Conservation (phyloP, 2,113 vertebrate genomes). For the Mystacornis crossleyi region DNA sequence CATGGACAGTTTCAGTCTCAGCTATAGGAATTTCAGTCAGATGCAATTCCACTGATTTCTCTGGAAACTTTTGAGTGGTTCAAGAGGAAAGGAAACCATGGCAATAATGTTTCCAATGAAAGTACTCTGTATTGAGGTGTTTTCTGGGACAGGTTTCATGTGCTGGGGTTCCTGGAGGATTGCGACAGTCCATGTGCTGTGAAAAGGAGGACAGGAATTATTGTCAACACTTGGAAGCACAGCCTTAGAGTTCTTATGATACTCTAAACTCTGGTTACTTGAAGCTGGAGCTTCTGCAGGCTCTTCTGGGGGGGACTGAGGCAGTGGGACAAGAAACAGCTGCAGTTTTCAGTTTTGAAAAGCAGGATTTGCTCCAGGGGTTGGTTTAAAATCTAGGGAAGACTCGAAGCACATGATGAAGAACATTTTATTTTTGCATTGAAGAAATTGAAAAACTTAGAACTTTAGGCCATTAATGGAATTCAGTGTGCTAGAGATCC, state of each 20-base stretch:
- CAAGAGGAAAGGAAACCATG: not conserved
- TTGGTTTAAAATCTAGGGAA: not conserved
- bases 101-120: not conserved
- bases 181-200: not conserved
- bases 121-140: not conserved
- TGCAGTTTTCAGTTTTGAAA: not conserved
- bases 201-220: not conserved
- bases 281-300: too few species aligned
- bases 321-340: not conserved
- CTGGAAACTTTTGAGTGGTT: not conserved
- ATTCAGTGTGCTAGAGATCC: not conserved
- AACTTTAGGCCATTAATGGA: not conserved
- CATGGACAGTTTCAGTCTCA: not conserved
- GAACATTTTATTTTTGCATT: not conserved
- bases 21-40: not conserved
- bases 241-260: not conserved
- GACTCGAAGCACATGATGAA: accelerated
- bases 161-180: not conserved
- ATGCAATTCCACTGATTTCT: not conserved
- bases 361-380: not conserved
- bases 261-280: not conserved
- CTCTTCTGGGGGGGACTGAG: not conserved
- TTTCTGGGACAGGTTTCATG: not conserved
- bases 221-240: not conserved
- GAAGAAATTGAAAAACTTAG: not conserved